Evolutionary conservation across 2,113 vertebrate genomes (phyloP).

Genomic region (Neogale vison): DNA sequence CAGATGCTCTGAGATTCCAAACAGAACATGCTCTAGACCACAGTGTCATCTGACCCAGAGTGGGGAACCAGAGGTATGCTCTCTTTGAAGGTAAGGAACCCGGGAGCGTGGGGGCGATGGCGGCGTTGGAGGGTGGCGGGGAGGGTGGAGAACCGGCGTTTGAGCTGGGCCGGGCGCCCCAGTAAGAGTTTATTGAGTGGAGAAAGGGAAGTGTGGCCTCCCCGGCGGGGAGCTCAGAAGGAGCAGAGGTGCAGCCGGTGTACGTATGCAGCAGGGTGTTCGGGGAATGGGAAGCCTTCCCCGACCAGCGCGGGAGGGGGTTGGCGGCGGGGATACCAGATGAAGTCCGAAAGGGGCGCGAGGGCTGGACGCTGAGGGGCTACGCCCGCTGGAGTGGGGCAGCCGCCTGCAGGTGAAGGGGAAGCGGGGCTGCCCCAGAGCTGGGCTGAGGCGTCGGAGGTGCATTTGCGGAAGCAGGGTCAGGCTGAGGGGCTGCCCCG

Average conservation of each 20-base stretch:
- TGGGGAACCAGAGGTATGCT: not conserved
- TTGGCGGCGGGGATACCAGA: not conserved
- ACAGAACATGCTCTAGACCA: not conserved
- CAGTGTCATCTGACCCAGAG: not conserved
- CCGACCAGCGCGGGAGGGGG: not conserved
- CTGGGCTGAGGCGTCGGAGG: not conserved
- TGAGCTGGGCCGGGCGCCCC: not conserved
- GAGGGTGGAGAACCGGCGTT: not conserved
- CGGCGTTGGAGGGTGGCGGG: too few relatives aligned
- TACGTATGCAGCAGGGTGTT: not conserved
- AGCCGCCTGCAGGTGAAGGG: not conserved
- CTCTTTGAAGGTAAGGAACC: not conserved
- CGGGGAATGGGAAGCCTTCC: not conserved
- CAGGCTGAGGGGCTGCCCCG: not conserved
- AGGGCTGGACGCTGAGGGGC: not conserved
- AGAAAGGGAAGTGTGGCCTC: not conserved
- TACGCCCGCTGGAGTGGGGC: not conserved
- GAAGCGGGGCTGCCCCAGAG: not conserved
- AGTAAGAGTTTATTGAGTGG: not conserved
- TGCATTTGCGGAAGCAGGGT: not conserved
- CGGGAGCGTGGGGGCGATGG: not conserved
- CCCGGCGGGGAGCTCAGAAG: not conserved
- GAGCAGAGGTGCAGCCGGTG: not conserved
- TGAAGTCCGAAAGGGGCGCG: not conserved
- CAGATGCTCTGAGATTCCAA: not conserved